Percentiles rank a stretch among this genome's conserved stretches.
Conservation (phyloP, 2,888 invertebrate genomes). For the Pecten maximus region DNA sequence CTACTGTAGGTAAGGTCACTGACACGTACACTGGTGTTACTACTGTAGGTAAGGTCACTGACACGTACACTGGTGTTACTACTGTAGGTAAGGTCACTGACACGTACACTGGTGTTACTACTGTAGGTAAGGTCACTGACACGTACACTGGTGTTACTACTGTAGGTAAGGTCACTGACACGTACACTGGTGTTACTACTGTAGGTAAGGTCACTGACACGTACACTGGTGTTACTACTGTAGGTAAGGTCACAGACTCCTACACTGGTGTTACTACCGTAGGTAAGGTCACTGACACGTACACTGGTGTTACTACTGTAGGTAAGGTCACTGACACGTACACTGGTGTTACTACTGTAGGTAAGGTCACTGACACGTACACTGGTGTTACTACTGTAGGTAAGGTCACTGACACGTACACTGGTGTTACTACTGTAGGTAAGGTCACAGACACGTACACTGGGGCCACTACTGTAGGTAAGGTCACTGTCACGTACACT, state of each 20-base stretch:
- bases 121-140: not conserved
- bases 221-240: too few relatives aligned
- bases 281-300: not conserved
- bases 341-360: not conserved
- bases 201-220: not conserved
- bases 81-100: not conserved
- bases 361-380: not conserved
- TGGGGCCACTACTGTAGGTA: not conserved
- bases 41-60: not conserved
- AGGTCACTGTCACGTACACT: not conserved
- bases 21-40: not conserved
- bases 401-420: not conserved
- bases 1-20: not conserved
- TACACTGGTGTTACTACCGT: not conserved
- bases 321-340: not conserved
- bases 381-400: not conserved
- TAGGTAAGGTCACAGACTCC: not conserved
- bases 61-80: not conserved
- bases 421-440: not conserved
- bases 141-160: not conserved
- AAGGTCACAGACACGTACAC: not conserved
- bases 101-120: not conserved
- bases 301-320: not conserved
- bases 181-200: not conserved
- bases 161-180: too few relatives aligned